These are phyloP conservation scores for Sycophila texana DNA, from an alignment of 2,888 invertebrate species.

Conservation along the genomic window DNA sequence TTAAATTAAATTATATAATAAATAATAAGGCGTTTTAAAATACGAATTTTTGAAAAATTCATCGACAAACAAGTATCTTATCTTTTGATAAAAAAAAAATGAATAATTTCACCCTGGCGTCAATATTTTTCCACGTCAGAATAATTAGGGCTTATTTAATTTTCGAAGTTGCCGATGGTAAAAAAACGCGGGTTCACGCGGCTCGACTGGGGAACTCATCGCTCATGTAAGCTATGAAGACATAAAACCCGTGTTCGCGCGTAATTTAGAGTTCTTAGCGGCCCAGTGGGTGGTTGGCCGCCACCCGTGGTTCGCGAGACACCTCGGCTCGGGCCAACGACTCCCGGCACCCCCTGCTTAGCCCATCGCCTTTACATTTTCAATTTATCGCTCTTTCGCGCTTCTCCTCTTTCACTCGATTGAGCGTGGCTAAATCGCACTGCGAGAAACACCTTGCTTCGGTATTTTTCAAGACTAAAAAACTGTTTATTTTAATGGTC, in stretches of 20 bases:
- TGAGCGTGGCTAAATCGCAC: background rate
- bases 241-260: slow-evolving; percentile 70
- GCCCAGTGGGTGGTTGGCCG: slow-evolving; percentile 73
- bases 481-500: too few species aligned
- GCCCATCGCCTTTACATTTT: slow-evolving; percentile 17
- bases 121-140: too few species aligned
- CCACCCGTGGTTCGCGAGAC: slow-evolving; percentile 72
- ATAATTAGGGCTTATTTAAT: slow-evolving; percentile 13
- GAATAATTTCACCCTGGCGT: too few species aligned
- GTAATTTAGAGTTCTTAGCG: slow-evolving; percentile 74
- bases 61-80: too few species aligned
- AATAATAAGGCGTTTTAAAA: too few species aligned
- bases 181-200: slow-evolving; percentile 14
- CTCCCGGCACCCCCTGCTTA: slow-evolving; percentile 3
- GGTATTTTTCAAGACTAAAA: too few species aligned
- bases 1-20: too few species aligned
- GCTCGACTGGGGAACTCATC: slow-evolving; percentile 33
- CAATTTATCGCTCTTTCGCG: slow-evolving; percentile 35
- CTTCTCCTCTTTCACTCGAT: slow-evolving; percentile 20
- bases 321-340: slow-evolving; percentile 63
- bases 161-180: slow-evolving; percentile 8
- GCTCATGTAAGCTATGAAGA: slow-evolving; percentile 70
- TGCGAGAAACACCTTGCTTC: too few species aligned
- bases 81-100: too few species aligned
- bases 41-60: too few species aligned